A percentile compares a stretch with the other conserved stretches of the same genome.
Conservation (phyloP, 1,140 invertebrate genomes). For the Thalassaphorura encarpata region DNA sequence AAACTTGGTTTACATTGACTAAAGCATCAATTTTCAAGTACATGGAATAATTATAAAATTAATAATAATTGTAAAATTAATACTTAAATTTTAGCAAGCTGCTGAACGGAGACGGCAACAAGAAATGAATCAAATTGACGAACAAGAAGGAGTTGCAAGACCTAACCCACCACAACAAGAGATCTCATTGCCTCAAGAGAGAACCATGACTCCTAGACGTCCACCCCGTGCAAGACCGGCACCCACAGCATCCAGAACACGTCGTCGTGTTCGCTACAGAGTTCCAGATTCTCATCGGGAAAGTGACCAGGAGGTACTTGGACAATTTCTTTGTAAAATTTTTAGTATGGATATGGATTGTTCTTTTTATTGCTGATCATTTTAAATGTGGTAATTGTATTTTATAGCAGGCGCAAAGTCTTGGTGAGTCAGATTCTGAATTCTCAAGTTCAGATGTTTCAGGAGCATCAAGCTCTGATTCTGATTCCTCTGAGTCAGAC, state of each 20-base stretch:
- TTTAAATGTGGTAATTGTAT: neutral
- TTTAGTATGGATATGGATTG: neutral
- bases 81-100: slow-evolving; percentile 12
- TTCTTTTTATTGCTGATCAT: neutral
- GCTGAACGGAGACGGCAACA: slow-evolving; percentile 12
- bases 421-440: neutral
- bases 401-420: neutral
- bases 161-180: slow-evolving; percentile 29
- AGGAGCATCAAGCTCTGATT: slow-evolving; percentile 15
- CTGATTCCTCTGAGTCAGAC: slow-evolving; percentile 23
- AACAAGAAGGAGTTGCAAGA: slow-evolving; percentile 24
- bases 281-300: neutral
- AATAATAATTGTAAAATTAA: neutral
- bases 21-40: too few species aligned
- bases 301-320: slow-evolving; percentile 1
- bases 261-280: neutral
- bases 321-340: too few species aligned
- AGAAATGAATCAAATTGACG: slow-evolving; percentile 21
- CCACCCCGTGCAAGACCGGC: neutral
- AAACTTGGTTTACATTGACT: too few species aligned
- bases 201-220: neutral
- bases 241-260: neutral
- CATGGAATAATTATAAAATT: neutral
- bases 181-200: slow-evolving; percentile 17
- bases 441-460: slow-evolving; percentile 7